Conservation (phyloP, 2,113 vertebrate genomes). For the Picathartes gymnocephalus region DNA sequence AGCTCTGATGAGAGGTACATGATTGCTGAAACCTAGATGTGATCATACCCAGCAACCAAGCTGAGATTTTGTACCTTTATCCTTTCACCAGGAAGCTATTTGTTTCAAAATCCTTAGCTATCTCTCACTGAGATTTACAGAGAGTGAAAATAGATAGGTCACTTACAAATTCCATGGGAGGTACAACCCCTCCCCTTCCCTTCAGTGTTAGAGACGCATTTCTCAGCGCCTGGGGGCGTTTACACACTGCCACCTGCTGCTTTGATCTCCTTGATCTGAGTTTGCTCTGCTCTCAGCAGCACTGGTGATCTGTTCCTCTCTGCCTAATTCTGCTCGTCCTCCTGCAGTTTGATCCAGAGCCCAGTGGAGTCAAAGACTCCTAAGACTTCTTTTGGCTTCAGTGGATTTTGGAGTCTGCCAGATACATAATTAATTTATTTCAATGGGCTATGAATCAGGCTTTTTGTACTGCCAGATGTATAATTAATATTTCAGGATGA, state of each 20-base stretch:
- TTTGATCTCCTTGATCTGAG: neutral
- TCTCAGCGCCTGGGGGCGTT: neutral
- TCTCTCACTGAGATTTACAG: neutral
- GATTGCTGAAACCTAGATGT: neutral
- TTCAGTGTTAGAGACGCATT: neutral
- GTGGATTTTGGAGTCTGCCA: constrained; percentile 38
- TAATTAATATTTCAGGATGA: constrained; percentile 63
- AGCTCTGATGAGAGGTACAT: neutral
- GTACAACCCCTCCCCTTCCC: neutral
- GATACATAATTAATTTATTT: constrained; percentile 66
- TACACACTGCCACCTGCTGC: constrained; percentile 3
- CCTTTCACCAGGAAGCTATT: neutral
- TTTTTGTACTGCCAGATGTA: constrained; percentile 60
- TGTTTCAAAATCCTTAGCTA: neutral
- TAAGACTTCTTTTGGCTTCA: constrained; percentile 42
- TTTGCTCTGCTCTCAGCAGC: neutral
- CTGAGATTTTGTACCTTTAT: neutral
- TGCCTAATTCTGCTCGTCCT: neutral
- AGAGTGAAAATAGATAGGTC: neutral
- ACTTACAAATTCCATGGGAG: neutral
- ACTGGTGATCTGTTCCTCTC: neutral
- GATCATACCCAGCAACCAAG: neutral
- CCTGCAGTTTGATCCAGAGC: constrained; percentile 8
- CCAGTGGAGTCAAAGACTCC: constrained; percentile 11
- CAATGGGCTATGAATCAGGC: constrained; percentile 40